phyloP scores from a whole-genome alignment of 1,140 invertebrate species.

The Cydia amplana region DNA sequence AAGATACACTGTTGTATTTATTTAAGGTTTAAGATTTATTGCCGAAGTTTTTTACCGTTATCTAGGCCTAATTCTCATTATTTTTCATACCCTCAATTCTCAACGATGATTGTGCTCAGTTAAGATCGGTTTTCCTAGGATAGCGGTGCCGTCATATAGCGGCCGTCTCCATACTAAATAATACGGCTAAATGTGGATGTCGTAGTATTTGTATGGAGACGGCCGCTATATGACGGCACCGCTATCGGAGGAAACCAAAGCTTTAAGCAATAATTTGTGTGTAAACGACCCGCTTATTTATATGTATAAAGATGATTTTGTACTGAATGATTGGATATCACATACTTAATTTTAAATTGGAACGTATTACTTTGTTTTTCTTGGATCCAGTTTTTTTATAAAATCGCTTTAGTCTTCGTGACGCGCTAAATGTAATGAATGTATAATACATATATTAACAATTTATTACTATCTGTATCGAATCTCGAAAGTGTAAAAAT shows the following conservation, averaged over 20 bases:
- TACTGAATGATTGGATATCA: not conserved
- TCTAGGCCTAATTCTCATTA: not conserved
- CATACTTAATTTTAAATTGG: conserved; percentile 9
- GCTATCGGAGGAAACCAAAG: too few species aligned
- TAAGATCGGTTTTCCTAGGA: too few species aligned
- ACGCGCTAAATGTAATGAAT: not conserved
- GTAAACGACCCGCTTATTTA: too few species aligned
- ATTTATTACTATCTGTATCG: not conserved
- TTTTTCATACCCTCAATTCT: not conserved
- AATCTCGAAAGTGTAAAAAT: not conserved
- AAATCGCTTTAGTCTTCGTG: not conserved
- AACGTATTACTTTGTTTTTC: too few species aligned
- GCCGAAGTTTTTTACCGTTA: not conserved
- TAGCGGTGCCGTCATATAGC: too few species aligned
- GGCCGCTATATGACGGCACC: too few species aligned
- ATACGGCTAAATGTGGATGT: too few species aligned
- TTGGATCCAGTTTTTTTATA: not conserved
- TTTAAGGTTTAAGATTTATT: not conserved
- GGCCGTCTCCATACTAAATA: too few species aligned
- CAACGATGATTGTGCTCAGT: conserved; percentile 8
- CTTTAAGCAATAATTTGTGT: not conserved
- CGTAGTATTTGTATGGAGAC: too few species aligned
- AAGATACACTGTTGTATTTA: conserved; percentile 16
- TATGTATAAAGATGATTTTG: not conserved
- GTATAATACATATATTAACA: not conserved